A percentile compares a stretch with the other conserved stretches of the same genome.
Evolutionary conservation across 35 echinoderm and acorn worm species (phyloP).

Genomic region (Amphiura filiformis): DNA sequence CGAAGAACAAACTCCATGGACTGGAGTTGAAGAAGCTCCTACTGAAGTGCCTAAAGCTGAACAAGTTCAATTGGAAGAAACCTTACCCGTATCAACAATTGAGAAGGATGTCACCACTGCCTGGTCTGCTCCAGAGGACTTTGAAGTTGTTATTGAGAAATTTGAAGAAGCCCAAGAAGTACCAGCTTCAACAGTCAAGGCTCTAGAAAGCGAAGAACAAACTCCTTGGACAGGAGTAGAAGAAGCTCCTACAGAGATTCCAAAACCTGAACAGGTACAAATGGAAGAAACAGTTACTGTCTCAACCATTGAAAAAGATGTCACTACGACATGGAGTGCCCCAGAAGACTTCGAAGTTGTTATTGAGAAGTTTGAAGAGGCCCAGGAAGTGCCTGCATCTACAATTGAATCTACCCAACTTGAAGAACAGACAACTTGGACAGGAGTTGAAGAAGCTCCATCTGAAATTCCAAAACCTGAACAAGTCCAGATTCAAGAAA

Average conservation of each 20-base stretch:
- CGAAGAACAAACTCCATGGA: conserved; percentile 6
- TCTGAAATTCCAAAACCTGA: conserved; percentile 10
- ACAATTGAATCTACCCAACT: background rate
- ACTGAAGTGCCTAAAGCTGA: background rate
- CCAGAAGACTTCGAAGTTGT: background rate
- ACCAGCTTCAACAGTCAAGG: background rate
- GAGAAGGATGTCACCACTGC: background rate
- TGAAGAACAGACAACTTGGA: conserved; percentile 27
- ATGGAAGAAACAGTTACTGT: background rate
- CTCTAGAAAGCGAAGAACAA: conserved; percentile 3
- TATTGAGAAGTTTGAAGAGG: conserved; percentile 18
- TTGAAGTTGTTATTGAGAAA: background rate
- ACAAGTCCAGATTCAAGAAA: conserved; percentile 5
- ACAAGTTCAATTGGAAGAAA: background rate
- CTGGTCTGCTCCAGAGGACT: background rate
- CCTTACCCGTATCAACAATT: background rate
- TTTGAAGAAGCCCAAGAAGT: background rate
- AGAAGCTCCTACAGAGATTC: background rate
- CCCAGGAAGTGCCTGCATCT: background rate
- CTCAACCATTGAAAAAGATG: conserved; percentile 2
- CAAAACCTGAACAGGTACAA: background rate
- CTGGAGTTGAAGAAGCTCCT: conserved; percentile 18
- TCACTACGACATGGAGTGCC: background rate
- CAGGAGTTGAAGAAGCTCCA: background rate
- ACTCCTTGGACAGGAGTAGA: conserved; percentile 6